Percentiles rank a stretch among this genome's conserved stretches.
phyloP scores from a whole-genome alignment of 2,113 vertebrate species.

The Micromys minutus region DNA sequence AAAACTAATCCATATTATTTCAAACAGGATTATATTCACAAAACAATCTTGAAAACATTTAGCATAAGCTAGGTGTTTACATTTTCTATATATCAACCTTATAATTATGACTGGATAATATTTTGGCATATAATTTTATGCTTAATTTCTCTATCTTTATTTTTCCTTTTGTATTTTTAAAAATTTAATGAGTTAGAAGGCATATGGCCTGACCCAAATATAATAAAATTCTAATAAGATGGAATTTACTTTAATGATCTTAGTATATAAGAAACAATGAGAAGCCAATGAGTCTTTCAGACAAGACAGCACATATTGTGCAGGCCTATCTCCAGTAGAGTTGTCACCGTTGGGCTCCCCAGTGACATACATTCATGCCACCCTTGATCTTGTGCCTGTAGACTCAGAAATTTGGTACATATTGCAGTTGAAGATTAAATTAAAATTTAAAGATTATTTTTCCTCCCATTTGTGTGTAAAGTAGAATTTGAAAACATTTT shows the following conservation, averaged over 20 bases:
- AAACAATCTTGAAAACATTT: conserved; percentile 54
- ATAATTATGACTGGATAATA: not conserved
- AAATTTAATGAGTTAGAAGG: not conserved
- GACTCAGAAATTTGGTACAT: not conserved
- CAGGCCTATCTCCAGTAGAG: not conserved
- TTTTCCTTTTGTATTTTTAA: not conserved
- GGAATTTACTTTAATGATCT: not conserved
- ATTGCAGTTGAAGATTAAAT: not conserved
- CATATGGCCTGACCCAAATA: not conserved
- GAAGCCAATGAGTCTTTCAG: not conserved
- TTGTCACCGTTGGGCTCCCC: not conserved
- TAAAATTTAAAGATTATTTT: not conserved
- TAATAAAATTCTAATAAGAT: not conserved
- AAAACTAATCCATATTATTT: conserved; percentile 35
- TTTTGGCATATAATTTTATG: not conserved
- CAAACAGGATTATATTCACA: conserved; percentile 34
- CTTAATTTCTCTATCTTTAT: not conserved
- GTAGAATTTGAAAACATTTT: not conserved
- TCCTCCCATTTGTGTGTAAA: not conserved
- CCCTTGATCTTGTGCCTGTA: fast-evolving
- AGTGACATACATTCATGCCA: fast-evolving
- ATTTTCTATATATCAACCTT: not conserved
- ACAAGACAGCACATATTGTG: not conserved
- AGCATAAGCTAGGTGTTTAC: not conserved
- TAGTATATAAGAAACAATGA: not conserved